Percentiles rank a stretch among this genome's conserved stretches.
Evolutionary conservation across 2,888 invertebrate genomes (phyloP).

Genomic region (Sarcophaga subvicina): DNA sequence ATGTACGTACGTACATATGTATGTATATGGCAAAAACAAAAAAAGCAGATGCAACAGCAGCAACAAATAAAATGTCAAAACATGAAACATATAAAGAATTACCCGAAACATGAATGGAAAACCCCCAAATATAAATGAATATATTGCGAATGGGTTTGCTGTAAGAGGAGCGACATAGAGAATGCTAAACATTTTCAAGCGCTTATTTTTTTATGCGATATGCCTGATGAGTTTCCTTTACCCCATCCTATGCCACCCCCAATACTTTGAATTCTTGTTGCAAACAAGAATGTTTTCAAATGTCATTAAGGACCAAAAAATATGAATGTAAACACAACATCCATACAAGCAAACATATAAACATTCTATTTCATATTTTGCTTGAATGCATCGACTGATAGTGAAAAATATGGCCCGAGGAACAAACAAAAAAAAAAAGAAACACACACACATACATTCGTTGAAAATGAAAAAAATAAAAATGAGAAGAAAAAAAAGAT

Average conservation of each 20-base stretch:
- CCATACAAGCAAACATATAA: not conserved
- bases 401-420: conserved; percentile 20
- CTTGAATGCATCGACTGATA: conserved; percentile 29
- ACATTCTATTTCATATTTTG: conserved; percentile 10
- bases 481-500: not conserved
- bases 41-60: not conserved
- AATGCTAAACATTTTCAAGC: conserved; percentile 48
- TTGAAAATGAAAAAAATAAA: not conserved
- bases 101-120: not conserved
- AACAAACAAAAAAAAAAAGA: conserved; percentile 1
- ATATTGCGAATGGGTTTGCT: not conserved
- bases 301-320: conserved; percentile 57
- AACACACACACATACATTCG: not conserved
- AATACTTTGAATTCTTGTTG: conserved; percentile 32
- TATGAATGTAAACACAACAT: not conserved
- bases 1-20: not conserved
- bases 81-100: not conserved
- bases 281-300: conserved; percentile 51
- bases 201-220: conserved; percentile 30
- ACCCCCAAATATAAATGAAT: not conserved
- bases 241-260: not conserved
- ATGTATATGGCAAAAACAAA: conserved; percentile 4
- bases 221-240: conserved; percentile 57
- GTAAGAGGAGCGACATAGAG: not conserved
- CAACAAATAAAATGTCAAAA: not conserved